A percentile compares a stretch with the other conserved stretches of the same genome.
phyloP scores from a whole-genome alignment of 2,113 vertebrate genomes.

The Mormoops blainvillei region DNA sequence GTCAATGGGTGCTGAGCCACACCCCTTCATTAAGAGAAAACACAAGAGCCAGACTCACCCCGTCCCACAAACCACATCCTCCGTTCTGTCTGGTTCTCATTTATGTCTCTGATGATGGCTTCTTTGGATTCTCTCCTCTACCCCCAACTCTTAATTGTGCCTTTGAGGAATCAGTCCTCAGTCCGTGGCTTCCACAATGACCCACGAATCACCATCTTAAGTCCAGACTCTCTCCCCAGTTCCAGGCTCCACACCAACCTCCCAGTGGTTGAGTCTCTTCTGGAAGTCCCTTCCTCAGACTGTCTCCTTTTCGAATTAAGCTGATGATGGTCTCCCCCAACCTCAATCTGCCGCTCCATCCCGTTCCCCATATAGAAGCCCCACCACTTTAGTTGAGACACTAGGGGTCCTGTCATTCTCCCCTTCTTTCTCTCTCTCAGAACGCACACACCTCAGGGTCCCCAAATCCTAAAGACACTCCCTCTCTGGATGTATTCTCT shows the following conservation, averaged over 20 bases:
- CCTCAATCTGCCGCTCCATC: not conserved
- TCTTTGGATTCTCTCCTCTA: not conserved
- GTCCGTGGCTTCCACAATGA: not conserved
- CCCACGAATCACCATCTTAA: not conserved
- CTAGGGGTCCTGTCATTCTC: not conserved
- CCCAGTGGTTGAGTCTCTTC: not conserved
- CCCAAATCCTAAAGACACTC: not conserved
- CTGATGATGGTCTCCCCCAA: not conserved
- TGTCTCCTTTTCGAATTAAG: not conserved
- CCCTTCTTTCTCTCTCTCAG: not conserved
- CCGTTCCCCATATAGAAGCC: not conserved
- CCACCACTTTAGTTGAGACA: not conserved
- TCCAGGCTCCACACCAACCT: not conserved
- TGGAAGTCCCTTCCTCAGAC: not conserved
- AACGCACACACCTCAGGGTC: not conserved
- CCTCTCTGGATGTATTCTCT: not conserved
- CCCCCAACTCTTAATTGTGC: not conserved
- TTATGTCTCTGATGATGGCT: not conserved
- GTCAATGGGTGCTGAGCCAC: not conserved
- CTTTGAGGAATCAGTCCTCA: constrained; percentile 11
- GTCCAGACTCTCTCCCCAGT: not conserved
- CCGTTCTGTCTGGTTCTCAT: not conserved
- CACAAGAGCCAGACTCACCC: not conserved
- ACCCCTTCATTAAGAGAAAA: not conserved
- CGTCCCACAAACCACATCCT: not conserved